Conservation (phyloP, 1,140 invertebrate genomes). For the Lordiphosa collinella region DNA sequence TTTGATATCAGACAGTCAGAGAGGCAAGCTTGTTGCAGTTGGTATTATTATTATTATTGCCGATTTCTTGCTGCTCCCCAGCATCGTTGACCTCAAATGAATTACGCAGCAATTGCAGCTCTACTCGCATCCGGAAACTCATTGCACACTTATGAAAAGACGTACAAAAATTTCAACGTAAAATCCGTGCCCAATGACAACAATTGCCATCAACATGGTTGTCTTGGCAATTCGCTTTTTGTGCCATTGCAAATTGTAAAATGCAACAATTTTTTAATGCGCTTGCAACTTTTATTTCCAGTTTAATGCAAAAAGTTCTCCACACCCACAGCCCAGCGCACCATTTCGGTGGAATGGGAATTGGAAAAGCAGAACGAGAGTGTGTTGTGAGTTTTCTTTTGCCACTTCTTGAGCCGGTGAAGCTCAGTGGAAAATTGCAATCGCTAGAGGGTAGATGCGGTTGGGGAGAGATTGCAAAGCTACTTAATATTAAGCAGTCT, state of each 20-base stretch:
- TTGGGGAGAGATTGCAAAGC: too few species aligned
- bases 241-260: conserved; percentile 62
- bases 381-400: conserved; percentile 31
- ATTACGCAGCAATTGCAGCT: conserved; percentile 26
- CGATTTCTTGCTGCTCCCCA: not conserved
- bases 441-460: not conserved
- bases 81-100: conserved; percentile 12
- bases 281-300: conserved; percentile 69
- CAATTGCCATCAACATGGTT: conserved; percentile 41
- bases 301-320: conserved; percentile 66
- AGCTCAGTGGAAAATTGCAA: conserved; percentile 17
- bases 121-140: conserved; percentile 34
- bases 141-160: conserved; percentile 52
- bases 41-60: not conserved
- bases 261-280: conserved; percentile 76
- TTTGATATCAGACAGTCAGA: not conserved
- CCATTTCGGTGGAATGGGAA: conserved; percentile 10
- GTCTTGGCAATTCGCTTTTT: conserved; percentile 21
- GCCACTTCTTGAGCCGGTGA: conserved; percentile 10
- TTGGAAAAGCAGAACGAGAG: conserved; percentile 20
- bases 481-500: too few species aligned
- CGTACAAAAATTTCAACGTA: conserved; percentile 19
- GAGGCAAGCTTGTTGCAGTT: not conserved
- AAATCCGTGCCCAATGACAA: conserved; percentile 35
- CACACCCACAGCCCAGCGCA: not conserved